Conservation (phyloP, 1,140 invertebrate species). For the Drosophila equinoxialis region DNA sequence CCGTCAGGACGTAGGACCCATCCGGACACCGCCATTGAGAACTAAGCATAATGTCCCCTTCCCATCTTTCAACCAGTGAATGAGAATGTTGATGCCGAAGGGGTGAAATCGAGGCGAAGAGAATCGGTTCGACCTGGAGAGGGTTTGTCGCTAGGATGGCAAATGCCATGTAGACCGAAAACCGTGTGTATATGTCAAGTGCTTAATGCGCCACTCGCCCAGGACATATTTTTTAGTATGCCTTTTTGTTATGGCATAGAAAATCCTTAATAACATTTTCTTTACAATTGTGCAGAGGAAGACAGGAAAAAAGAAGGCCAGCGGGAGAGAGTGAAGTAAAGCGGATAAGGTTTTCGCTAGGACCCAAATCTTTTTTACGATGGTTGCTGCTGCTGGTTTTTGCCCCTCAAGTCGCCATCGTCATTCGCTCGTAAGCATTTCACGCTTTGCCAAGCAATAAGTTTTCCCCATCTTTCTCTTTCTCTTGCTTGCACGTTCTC, state of each 20-base stretch:
- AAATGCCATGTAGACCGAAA: constrained; percentile 42
- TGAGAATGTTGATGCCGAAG: not conserved
- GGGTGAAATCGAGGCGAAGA: not conserved
- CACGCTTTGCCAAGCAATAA: constrained; percentile 79
- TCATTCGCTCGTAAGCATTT: constrained; percentile 80
- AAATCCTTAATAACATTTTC: constrained; percentile 82
- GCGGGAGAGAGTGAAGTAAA: constrained; percentile 14
- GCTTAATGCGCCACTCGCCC: constrained; percentile 58
- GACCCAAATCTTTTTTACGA: constrained; percentile 61
- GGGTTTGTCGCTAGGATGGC: not conserved
- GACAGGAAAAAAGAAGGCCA: not conserved
- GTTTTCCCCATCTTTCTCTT: constrained; percentile 25
- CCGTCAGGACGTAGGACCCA: constrained; percentile 4
- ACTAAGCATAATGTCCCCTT: constrained; percentile 39
- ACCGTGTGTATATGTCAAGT: constrained; percentile 67
- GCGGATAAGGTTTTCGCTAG: constrained; percentile 49
- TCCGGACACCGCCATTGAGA: constrained; percentile 40
- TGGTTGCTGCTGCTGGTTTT: constrained; percentile 26
- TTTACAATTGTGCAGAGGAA: constrained; percentile 65
- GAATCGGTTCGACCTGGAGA: too few species aligned
- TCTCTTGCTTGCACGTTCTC: constrained; percentile 23
- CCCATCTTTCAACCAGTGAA: not conserved
- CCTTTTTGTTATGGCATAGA: constrained; percentile 81
- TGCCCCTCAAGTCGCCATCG: constrained; percentile 69
- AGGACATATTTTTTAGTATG: constrained; percentile 58